phyloP scores from a whole-genome alignment of 2,113 vertebrate genomes.

The Ailurus styani region DNA sequence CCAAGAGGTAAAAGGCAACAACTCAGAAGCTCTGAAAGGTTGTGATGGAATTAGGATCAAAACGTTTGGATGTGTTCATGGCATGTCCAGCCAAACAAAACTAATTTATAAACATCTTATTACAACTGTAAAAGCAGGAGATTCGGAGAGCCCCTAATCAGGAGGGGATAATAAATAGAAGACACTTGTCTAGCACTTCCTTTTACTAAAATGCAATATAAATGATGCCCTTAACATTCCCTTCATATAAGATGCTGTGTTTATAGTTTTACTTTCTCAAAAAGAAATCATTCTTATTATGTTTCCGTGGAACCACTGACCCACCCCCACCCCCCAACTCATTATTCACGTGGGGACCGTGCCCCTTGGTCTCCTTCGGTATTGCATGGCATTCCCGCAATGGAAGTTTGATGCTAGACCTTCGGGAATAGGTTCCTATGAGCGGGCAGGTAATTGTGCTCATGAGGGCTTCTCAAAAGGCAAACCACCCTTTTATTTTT shows the following conservation, averaged over 20 bases:
- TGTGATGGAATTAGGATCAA: not conserved
- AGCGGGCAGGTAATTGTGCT: not conserved
- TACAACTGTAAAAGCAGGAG: not conserved
- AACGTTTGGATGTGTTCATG: not conserved
- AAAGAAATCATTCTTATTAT: not conserved
- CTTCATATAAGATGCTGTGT: not conserved
- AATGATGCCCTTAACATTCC: not conserved
- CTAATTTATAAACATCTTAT: not conserved
- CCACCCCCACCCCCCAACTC: not conserved
- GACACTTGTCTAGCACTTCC: not conserved
- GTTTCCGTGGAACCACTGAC: not conserved
- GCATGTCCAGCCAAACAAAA: not conserved
- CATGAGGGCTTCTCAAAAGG: not conserved
- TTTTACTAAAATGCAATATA: not conserved
- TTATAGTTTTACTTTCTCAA: not conserved
- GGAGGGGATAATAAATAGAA: not conserved
- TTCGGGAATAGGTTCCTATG: not conserved
- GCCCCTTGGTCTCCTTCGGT: not conserved
- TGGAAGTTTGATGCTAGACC: not conserved
- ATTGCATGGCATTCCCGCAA: not conserved
- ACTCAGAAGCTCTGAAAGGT: not conserved
- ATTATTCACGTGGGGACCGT: not conserved
- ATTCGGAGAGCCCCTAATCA: not conserved
- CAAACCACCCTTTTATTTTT: not conserved
- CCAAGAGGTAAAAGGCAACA: not conserved